Percentiles rank a stretch among this genome's conserved stretches.
Evolutionary conservation across 1,140 invertebrate species (phyloP).

Genomic region (Neodiprion lecontei): DNA sequence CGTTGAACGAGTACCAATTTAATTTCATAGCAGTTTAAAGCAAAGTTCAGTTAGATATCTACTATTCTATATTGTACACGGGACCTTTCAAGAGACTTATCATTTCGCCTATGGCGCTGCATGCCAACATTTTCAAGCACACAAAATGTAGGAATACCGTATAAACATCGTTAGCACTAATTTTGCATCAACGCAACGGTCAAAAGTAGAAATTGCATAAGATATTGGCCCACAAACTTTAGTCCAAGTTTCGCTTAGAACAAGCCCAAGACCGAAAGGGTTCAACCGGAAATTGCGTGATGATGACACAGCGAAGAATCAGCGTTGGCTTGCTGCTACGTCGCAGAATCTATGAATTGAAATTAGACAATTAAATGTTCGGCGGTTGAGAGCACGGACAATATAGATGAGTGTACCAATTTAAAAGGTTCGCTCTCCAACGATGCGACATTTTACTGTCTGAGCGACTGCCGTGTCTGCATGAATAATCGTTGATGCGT

Average conservation of each 20-base stretch:
- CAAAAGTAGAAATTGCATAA: no score
- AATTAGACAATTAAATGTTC: not conserved
- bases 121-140: not conserved
- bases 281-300: no score
- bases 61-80: not conserved
- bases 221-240: no score
- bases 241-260: no score
- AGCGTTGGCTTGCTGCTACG: no score
- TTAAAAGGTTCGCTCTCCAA: not conserved
- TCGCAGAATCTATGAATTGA: not conserved
- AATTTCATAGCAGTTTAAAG: not conserved
- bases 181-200: no score
- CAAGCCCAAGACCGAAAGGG: no score
- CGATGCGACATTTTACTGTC: not conserved
- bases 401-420: not conserved
- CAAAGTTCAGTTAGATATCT: not conserved
- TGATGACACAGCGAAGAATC: no score
- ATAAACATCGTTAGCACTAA: no score
- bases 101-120: not conserved
- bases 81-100: not conserved
- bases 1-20: not conserved
- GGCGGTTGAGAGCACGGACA: not conserved
- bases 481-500: not conserved
- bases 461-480: not conserved
- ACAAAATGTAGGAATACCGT: no score